These are phyloP conservation scores for Ladona fulva DNA, from an alignment of 1,140 invertebrate species.

Conservation along the genomic window DNA sequence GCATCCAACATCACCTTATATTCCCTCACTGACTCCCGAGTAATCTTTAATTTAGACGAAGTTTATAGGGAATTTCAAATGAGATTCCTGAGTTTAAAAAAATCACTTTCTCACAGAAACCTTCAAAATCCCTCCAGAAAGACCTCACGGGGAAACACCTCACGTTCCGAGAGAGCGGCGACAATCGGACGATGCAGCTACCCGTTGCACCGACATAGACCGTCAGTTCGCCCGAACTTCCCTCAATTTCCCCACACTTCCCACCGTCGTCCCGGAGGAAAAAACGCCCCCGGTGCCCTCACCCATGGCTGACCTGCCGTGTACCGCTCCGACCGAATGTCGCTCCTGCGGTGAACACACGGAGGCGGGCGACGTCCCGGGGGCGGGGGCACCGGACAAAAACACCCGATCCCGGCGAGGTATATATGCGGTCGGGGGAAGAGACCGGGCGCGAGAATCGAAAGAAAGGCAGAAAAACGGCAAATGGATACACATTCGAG, in stretches of 20 bases:
- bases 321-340: background rate
- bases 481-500: background rate
- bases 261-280: background rate
- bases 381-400: background rate
- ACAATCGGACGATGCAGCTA: background rate
- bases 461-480: background rate
- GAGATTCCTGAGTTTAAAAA: no score
- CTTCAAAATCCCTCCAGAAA: no score
- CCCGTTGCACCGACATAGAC: background rate
- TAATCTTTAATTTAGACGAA: no score
- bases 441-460: background rate
- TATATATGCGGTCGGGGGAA: background rate
- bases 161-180: background rate
- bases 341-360: background rate
- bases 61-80: no score
- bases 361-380: background rate
- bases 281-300: background rate
- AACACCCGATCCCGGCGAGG: background rate
- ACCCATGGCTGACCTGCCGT: background rate
- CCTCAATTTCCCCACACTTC: background rate
- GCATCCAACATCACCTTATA: no score
- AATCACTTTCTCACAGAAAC: no score
- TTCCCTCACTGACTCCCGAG: no score
- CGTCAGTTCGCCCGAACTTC: background rate
- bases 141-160: no score